Percentiles rank a stretch among this genome's conserved stretches.
Conservation (phyloP, 2,113 vertebrate genomes). For the Gobius niger region DNA sequence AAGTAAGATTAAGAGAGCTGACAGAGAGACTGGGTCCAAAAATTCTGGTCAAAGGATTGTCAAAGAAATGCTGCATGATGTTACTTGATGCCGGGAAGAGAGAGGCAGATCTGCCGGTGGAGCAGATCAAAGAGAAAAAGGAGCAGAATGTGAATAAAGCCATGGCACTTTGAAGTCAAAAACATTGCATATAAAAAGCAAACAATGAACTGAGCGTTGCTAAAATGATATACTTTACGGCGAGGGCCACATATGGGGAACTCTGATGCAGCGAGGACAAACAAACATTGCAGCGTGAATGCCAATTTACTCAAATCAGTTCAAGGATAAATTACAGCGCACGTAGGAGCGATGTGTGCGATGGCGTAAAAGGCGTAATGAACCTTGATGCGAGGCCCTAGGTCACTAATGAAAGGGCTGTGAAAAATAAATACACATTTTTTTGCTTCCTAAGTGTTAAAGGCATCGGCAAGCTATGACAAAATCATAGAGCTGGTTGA, state of each 20-base stretch:
- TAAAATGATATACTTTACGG: conserved; percentile 18
- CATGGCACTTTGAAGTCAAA: conserved; percentile 54
- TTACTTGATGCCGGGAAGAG: conserved; percentile 57
- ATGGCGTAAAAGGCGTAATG: neutral
- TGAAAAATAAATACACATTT: neutral
- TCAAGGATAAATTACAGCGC: conserved; percentile 7
- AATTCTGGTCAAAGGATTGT: conserved; percentile 62
- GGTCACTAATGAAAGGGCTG: conserved; percentile 7
- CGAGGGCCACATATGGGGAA: neutral
- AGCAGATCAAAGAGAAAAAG: conserved; percentile 57
- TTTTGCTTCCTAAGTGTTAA: neutral
- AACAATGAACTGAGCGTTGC: conserved; percentile 36
- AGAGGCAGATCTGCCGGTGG: conserved; percentile 51
- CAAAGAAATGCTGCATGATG: conserved; percentile 60
- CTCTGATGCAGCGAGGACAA: conserved; percentile 6
- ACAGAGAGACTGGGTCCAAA: conserved; percentile 41
- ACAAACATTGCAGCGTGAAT: neutral
- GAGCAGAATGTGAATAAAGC: conserved; percentile 38
- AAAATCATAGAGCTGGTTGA: neutral
- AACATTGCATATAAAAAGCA: conserved; percentile 41
- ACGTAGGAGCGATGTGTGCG: neutral
- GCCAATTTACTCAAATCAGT: neutral
- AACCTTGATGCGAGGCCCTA: neutral
- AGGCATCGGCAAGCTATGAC: neutral
- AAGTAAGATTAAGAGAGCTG: conserved; percentile 53